Evolutionary conservation across 2,888 invertebrate species (phyloP), one percentile per base, ranked within the genome.

Genomic region (Sylvicola fuscatus): DNA sequence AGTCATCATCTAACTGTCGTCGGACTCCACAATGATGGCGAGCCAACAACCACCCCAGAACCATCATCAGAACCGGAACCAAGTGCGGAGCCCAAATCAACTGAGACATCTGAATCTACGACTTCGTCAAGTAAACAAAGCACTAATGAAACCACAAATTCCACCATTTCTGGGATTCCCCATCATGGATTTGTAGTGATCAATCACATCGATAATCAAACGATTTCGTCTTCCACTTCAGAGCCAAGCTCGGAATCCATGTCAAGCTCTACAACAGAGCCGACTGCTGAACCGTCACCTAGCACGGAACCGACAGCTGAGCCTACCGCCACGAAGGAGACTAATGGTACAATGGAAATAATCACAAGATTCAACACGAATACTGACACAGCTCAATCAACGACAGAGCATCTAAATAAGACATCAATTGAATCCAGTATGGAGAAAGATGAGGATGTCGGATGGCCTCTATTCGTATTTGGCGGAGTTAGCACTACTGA

Each of bases 171-270:
- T 21, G 21, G 8, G 21, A 4, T 8, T 6, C 21, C 4, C 21
- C 21, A 6, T 21, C 21, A 21, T 21, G 21, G 21, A 4, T 6
- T 21, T 6, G 8, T 21, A 4, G 5, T 21, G 8, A 21, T 21
- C 5, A 21, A 8, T 21, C 21, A 8, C n/a, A n/a, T n/a, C 21
- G 21, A 21, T 21, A 21, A 21, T 21, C 5, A 21, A 21, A 21
- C 21, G 21, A 8, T 6, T 6, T 8, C 21, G 8, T 8, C n/a
- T 6, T 7, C 29, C 3, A 16, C 29, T 21, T 31, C 40, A n/a
- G 52, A 51, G 39, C 49, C 55, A 17, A 55, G 50, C 42, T 47
- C 56, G 3, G 51, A 50, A 41, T 42, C 54, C 6, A 13, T 6
- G 29, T 13, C 29, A 4, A 13, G 14, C n/a, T 29, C 29, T 13